Conservation (phyloP, 2,113 vertebrate genomes). For the Aptenodytes forsteri region DNA sequence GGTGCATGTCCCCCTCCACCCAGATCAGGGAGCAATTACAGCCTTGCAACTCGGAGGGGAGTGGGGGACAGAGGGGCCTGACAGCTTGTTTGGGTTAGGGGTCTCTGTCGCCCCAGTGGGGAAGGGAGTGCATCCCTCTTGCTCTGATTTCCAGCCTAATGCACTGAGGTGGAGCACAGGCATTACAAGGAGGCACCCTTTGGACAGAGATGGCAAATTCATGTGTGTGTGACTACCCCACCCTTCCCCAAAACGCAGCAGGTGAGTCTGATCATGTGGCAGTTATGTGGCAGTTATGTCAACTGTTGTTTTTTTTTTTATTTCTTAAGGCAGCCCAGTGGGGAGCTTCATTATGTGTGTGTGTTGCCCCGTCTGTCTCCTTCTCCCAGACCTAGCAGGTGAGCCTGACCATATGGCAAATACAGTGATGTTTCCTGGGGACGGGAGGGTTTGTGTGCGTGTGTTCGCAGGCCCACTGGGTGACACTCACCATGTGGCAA, state of each 20-base stretch:
- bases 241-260: background rate
- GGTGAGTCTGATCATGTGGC: background rate
- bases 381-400: constrained; percentile 23
- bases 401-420: constrained; percentile 51
- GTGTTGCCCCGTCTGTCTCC: constrained; percentile 39
- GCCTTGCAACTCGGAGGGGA: background rate
- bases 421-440: background rate
- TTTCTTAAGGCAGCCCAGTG: constrained; percentile 16
- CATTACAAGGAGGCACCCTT: fast-evolving
- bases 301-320: background rate
- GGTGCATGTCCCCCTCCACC: fast-evolving
- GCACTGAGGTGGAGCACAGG: background rate
- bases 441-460: background rate
- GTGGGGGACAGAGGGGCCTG: too few species aligned
- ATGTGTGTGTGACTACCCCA: background rate
- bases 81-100: background rate
- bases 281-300: background rate
- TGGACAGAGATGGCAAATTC: background rate
- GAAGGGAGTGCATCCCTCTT: background rate
- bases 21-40: background rate
- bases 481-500: constrained; percentile 47
- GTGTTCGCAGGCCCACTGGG: background rate
- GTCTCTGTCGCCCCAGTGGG: fast-evolving
- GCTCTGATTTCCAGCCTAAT: fast-evolving
- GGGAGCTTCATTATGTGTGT: constrained; percentile 29